Percentiles rank a stretch among this genome's conserved stretches.
Evolutionary conservation across 2,888 invertebrate species (phyloP).

Genomic region (Chaitophorus viminalis): DNA sequence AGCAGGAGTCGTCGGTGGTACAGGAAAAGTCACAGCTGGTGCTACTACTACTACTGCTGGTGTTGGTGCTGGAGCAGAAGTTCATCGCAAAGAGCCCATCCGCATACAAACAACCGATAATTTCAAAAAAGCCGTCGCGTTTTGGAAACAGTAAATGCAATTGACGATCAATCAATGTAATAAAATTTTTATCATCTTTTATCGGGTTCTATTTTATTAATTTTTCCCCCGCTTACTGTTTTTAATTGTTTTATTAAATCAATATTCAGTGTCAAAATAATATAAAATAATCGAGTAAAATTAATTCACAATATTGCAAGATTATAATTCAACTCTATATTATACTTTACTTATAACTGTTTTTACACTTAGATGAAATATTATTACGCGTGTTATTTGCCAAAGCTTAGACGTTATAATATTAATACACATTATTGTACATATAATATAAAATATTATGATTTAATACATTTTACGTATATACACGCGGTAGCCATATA

Average conservation of each 20-base stretch:
- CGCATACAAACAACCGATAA: constrained; percentile 63
- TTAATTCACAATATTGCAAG: no score
- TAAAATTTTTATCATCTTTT: not conserved
- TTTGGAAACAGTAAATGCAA: constrained; percentile 67
- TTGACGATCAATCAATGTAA: not conserved
- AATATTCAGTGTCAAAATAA: no score
- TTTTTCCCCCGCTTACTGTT: no score
- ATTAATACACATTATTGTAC: not conserved
- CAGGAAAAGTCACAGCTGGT: not conserved
- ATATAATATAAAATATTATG: no score
- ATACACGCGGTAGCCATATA: no score
- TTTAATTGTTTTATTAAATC: no score
- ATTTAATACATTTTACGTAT: no score
- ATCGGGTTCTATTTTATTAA: not conserved
- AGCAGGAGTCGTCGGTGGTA: not conserved
- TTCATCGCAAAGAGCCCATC: constrained; percentile 27
- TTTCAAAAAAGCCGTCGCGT: constrained; percentile 69
- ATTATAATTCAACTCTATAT: not conserved
- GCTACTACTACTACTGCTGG: no score
- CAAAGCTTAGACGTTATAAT: constrained; percentile 58
- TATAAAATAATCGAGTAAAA: no score
- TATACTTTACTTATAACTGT: not conserved
- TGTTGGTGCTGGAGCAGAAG: no score
- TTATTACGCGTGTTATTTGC: constrained; percentile 16
- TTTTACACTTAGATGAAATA: not conserved